Conservation (phyloP, 1,140 invertebrate species). For the Brachionus manjavacas region DNA sequence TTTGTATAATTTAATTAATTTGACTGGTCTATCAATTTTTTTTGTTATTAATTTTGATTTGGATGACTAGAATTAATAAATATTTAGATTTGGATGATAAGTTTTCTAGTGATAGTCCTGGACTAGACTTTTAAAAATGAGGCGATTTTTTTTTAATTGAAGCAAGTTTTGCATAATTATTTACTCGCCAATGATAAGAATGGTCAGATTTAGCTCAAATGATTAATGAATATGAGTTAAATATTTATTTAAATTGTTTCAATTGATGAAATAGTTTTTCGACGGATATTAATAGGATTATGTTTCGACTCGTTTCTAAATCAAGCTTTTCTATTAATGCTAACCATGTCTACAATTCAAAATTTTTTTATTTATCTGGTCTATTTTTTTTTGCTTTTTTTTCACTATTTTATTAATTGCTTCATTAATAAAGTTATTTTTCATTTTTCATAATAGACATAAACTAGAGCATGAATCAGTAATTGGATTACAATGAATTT, state of each 20-base stretch:
- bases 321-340: neutral
- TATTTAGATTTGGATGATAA: neutral
- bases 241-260: conserved; percentile 9
- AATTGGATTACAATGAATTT: neutral
- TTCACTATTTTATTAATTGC: conserved; percentile 7
- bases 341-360: neutral
- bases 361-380: conserved; percentile 11
- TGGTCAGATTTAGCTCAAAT: neutral
- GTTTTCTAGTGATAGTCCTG: neutral
- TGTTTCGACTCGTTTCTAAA: neutral
- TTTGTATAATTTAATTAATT: neutral
- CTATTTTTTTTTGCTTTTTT: neutral
- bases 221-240: conserved; percentile 21
- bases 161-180: neutral
- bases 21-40: neutral
- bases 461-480: neutral
- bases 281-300: conserved; percentile 16
- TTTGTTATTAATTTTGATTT: neutral
- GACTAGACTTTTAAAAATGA: neutral
- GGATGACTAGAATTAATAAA: neutral
- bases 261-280: conserved; percentile 26
- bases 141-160: neutral
- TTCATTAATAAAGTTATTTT: neutral
- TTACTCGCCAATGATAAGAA: neutral
- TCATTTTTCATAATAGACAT: neutral